Conservation (phyloP, 2,113 vertebrate species). For the Centrocercus urophasianus region DNA sequence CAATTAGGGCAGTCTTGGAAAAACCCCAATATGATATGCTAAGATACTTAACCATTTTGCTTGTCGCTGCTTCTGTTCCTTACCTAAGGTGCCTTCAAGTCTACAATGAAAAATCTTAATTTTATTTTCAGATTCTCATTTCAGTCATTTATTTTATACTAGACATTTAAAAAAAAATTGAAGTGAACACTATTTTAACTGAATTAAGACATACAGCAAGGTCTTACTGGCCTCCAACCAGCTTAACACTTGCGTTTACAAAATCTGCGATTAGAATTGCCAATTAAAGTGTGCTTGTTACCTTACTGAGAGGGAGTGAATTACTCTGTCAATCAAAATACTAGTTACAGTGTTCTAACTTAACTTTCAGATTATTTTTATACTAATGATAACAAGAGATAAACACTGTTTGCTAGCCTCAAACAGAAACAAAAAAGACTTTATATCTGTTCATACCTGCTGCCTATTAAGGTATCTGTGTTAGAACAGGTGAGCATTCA, state of each 20-base stretch:
- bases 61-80: background rate
- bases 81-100: background rate
- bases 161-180: background rate
- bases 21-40: background rate
- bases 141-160: background rate
- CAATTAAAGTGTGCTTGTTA: background rate
- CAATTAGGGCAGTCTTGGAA: background rate
- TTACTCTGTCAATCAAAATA: background rate
- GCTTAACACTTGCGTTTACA: background rate
- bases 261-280: background rate
- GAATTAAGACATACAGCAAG: rapidly evolving
- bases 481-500: background rate
- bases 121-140: background rate
- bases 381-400: background rate
- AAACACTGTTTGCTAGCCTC: background rate
- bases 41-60: background rate
- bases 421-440: background rate
- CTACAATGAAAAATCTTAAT: background rate
- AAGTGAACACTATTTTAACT: background rate
- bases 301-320: background rate
- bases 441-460: background rate
- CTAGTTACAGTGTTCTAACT: background rate
- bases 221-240: background rate
- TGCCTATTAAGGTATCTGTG: background rate
- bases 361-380: background rate